Conservation (phyloP, 2,888 invertebrate species). For the Chloroclystis v-ata region DNA sequence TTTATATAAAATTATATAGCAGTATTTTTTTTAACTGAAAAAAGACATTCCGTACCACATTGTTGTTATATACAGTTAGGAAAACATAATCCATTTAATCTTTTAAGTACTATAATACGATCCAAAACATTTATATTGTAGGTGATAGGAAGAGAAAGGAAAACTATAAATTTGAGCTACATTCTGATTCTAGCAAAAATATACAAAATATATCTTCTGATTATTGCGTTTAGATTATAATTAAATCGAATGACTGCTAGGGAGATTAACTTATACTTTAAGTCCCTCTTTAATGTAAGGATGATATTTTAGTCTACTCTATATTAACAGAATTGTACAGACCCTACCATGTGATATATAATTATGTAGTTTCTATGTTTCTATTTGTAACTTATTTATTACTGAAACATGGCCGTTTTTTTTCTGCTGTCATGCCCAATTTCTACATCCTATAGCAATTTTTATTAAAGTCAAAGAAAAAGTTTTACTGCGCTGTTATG, state of each 20-base stretch:
- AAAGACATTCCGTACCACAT: no score
- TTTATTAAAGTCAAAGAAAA: no score
- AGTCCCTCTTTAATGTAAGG: conserved; percentile 55
- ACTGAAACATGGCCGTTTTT: not conserved
- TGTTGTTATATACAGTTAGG: no score
- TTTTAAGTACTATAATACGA: no score
- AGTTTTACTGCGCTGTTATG: no score
- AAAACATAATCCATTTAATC: no score
- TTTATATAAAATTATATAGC: no score
- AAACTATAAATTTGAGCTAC: no score
- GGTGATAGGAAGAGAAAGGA: no score
- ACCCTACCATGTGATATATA: conserved; percentile 29
- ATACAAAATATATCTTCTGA: conserved; percentile 44
- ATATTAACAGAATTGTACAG: conserved; percentile 19
- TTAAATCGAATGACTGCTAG: conserved; percentile 70
- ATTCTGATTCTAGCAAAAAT: not conserved
- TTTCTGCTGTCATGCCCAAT: not conserved
- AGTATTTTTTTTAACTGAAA: no score
- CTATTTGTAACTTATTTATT: conserved; percentile 1
- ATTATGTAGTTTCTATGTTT: conserved; percentile 21
- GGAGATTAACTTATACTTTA: conserved; percentile 64
- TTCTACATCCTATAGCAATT: not conserved
- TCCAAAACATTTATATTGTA: no score
- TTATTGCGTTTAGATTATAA: conserved; percentile 48
- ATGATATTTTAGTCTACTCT: conserved; percentile 16